Evolutionary conservation across 2,888 invertebrate genomes (phyloP).

Genomic region (Heliothis peltigera): DNA sequence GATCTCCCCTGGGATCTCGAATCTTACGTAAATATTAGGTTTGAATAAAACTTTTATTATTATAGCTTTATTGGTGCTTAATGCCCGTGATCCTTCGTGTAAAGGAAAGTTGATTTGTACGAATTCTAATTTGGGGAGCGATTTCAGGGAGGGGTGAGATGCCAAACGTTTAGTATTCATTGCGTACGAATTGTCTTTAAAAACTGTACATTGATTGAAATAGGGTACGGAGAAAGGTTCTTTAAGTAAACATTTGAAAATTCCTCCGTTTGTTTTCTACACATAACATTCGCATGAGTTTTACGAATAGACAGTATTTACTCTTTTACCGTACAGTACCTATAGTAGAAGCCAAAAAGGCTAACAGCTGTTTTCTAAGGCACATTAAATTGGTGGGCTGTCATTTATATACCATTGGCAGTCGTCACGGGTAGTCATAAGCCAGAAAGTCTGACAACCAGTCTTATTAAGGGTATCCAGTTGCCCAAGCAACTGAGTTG

Average conservation of each 20-base stretch:
- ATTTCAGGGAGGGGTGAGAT: slow-evolving; percentile 31
- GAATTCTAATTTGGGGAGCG: slow-evolving; percentile 61
- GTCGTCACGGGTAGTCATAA: too few relatives aligned
- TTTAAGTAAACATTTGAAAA: slow-evolving; percentile 44
- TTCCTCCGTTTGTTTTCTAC: slow-evolving; percentile 41
- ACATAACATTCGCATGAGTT: too few relatives aligned
- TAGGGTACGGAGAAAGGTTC: slow-evolving; percentile 19
- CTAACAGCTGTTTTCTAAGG: too few relatives aligned
- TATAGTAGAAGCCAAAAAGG: too few relatives aligned
- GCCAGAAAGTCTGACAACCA: too few relatives aligned
- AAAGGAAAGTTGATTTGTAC: slow-evolving; percentile 67
- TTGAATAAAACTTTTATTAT: slow-evolving; percentile 84
- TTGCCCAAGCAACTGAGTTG: too few relatives aligned
- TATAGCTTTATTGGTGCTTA: slow-evolving; percentile 77
- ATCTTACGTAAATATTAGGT: slow-evolving; percentile 85
- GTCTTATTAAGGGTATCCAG: too few relatives aligned
- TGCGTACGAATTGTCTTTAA: slow-evolving; percentile 59
- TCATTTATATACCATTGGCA: too few relatives aligned
- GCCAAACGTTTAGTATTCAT: slow-evolving; percentile 59
- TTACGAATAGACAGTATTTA: too few relatives aligned
- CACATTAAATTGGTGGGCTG: too few relatives aligned
- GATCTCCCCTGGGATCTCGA: slow-evolving; percentile 69
- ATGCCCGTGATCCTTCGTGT: slow-evolving; percentile 65
- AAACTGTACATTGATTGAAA: slow-evolving; percentile 51
- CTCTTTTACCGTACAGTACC: too few relatives aligned